Evolutionary conservation across 2,113 vertebrate genomes (phyloP), one percentile per base, ranked within the genome.

Genomic region (Crocuta crocuta): DNA sequence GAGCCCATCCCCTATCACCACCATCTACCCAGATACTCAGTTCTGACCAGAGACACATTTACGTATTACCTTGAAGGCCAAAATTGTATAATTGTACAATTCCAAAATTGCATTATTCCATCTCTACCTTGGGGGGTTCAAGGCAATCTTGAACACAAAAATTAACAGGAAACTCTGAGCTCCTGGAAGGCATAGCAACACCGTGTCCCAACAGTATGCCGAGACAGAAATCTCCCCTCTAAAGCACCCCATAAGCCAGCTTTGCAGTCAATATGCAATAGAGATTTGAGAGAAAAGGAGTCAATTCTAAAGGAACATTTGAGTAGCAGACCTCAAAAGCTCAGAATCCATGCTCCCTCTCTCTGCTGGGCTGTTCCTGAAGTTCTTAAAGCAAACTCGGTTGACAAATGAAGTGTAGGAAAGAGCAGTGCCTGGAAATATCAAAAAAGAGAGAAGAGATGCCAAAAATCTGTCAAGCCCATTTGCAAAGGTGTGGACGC

Each of bases 391-490:
- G 50, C 28, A 83, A 63, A 68, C 9, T 7, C 21, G 11, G 21
- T 9, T 76, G 93, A 88, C 23, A 73, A 91, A 92, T 94, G 97
- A 78, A 79, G 45, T 55, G 4, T 19, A 82, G 31, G 83, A 76
- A 65, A 82, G 28, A 68, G 45, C 85, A 82, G 31, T 89, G 71
- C 76, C 94, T 93, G 28, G 11, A 9, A 55, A 63, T 85, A 39
- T 97, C 84, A 94, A 53, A 95, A 70, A 81, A 68, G 39, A 91
- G 53, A 78, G 89, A 93, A 35, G 45, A 78, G 28, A 81, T 93
- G 78, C 63, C 88, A 63, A 95, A 94, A 93, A 73, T 79, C 91
- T 98, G 95, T 79, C 95, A 61, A 48, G 80, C 61, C 31, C 50
- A 74, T 97, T 91, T 81, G 10, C 93, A 81, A 10, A 9, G 33